A percentile compares a stretch with the other conserved stretches of the same genome.
phyloP scores from a whole-genome alignment of 2,113 vertebrate species.

The Pelvicachromis taeniatus region DNA sequence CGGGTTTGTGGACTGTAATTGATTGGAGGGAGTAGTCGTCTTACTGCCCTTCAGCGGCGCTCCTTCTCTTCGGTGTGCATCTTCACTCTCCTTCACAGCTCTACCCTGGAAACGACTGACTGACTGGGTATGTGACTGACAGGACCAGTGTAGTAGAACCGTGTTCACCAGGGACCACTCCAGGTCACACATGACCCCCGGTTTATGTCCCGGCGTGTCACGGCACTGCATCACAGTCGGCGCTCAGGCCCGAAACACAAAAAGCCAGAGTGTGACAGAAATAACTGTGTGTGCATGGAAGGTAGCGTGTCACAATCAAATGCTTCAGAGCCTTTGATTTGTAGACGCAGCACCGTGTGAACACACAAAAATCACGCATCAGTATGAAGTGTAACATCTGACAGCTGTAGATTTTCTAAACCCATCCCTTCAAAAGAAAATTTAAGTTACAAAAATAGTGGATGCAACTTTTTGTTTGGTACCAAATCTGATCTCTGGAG shows the following conservation, averaged over 20 bases:
- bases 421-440: not conserved
- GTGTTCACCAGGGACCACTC: constrained; percentile 50
- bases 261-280: constrained; percentile 24
- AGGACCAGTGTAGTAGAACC: constrained; percentile 64
- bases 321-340: constrained; percentile 41
- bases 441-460: not conserved
- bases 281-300: constrained; percentile 2
- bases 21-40: constrained; percentile 57
- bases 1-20: constrained; percentile 42
- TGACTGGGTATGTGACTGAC: constrained; percentile 60
- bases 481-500: not conserved
- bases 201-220: constrained; percentile 31
- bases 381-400: not conserved
- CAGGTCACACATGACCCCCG: constrained; percentile 53
- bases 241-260: constrained; percentile 7
- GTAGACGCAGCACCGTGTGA: not conserved
- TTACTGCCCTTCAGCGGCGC: constrained; percentile 5
- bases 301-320: constrained; percentile 36
- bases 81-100: not conserved
- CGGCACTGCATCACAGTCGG: constrained; percentile 5
- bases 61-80: constrained; percentile 5
- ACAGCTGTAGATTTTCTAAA: constrained; percentile 22
- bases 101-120: constrained; percentile 15
- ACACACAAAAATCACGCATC: constrained; percentile 7
- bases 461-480: not conserved